Conservation (phyloP, 1,140 invertebrate genomes). For the Amphibalanus amphitrite region DNA sequence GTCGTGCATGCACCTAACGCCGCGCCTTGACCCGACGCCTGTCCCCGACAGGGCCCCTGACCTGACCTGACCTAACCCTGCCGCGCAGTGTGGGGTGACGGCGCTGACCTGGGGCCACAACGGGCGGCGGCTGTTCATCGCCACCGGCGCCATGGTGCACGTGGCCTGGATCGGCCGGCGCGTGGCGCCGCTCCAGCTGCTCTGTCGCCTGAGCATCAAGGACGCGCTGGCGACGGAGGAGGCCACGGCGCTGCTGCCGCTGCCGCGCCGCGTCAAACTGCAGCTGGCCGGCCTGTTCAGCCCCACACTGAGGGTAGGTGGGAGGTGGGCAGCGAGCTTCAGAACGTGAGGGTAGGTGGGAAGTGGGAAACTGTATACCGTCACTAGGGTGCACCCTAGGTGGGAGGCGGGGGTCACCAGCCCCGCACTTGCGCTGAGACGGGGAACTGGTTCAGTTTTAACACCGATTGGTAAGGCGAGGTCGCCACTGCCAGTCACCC, state of each 20-base stretch:
- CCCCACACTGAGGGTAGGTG: constrained; percentile 76
- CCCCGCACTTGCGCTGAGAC: no score
- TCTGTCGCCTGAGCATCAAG: constrained; percentile 57
- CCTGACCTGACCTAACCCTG: no score
- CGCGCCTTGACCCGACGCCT: background rate
- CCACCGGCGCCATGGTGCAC: constrained; percentile 59
- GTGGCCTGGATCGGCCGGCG: constrained; percentile 81
- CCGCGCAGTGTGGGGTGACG: constrained; percentile 81
- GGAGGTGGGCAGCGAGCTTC: no score
- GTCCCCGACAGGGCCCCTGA: no score
- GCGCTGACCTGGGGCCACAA: constrained; percentile 96
- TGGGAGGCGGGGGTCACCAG: no score
- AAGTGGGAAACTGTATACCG: no score
- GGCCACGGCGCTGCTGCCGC: constrained; percentile 45
- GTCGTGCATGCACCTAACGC: no score
- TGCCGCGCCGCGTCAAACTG: constrained; percentile 66
- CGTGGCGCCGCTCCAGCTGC: constrained; percentile 71
- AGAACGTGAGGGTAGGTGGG: no score
- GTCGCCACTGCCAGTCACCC: no score
- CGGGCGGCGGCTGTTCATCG: constrained; percentile 81
- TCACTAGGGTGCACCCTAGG: no score
- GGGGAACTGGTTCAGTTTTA: no score
- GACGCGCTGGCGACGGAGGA: constrained; percentile 35
- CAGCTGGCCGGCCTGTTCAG: constrained; percentile 76
- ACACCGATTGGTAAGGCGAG: no score